Percentiles rank a stretch among this genome's conserved stretches.
Evolutionary conservation across 2,888 invertebrate genomes (phyloP).

Genomic region (Cynaeus angustus): DNA sequence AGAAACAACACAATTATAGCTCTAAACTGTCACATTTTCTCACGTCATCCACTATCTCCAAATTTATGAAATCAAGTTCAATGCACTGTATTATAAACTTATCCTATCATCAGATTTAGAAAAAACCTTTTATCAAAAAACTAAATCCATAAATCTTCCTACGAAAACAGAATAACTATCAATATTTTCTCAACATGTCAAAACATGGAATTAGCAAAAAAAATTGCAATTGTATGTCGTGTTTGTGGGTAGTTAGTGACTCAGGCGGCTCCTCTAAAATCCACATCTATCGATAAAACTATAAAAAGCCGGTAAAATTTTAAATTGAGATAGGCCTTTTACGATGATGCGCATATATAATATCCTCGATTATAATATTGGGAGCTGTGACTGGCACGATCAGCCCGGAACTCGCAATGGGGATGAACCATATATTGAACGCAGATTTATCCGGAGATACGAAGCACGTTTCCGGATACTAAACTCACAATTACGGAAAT

Average conservation of each 20-base stretch:
- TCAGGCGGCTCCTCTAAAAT: background rate
- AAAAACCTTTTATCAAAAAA: conserved; percentile 23
- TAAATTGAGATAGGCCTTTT: conserved; percentile 23
- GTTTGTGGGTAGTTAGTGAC: background rate
- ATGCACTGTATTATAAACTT: conserved; percentile 38
- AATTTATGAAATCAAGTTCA: conserved; percentile 45
- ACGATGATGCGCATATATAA: conserved; percentile 27
- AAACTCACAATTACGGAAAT: conserved; percentile 5
- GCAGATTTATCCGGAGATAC: conserved; percentile 64
- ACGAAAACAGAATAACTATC: conserved; percentile 28
- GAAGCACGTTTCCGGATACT: conserved; percentile 25
- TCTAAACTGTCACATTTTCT: conserved; percentile 28
- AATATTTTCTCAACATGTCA: conserved; percentile 26
- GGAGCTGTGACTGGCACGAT: conserved; percentile 62
- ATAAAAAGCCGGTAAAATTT: conserved; percentile 9
- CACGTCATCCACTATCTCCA: conserved; percentile 42
- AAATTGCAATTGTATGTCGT: conserved; percentile 14
- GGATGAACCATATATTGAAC: conserved; percentile 65
- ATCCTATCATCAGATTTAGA: conserved; percentile 42
- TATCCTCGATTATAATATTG: conserved; percentile 47
- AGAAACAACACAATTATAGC: conserved; percentile 23
- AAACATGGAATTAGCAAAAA: conserved; percentile 18
- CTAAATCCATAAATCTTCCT: conserved; percentile 21
- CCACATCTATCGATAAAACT: conserved; percentile 33
- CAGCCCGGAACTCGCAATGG: conserved; percentile 56